These are phyloP conservation scores for Biston stratarius DNA, from an alignment of 2,888 invertebrate species.

Conservation along the genomic window DNA sequence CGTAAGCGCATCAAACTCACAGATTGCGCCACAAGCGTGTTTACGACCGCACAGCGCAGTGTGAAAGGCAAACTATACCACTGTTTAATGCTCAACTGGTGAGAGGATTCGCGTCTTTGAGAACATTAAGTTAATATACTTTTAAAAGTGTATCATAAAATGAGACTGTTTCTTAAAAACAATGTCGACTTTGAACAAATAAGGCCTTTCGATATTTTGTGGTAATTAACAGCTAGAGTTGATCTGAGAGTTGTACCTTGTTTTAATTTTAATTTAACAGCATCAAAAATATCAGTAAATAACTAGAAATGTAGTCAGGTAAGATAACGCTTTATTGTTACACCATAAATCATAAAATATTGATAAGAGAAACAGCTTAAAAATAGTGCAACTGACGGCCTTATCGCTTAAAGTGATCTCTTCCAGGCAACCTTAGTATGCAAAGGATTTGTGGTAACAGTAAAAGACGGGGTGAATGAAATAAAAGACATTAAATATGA, in stretches of 20 bases:
- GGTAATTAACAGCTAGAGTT: conserved; percentile 6
- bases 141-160: conserved; percentile 30
- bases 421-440: too few relatives aligned
- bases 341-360: too few relatives aligned
- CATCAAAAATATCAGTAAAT: too few relatives aligned
- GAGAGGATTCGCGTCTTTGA: conserved; percentile 45
- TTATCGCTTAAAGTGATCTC: too few relatives aligned
- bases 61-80: conserved; percentile 56
- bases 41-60: conserved; percentile 58
- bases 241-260: background rate
- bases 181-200: conserved; percentile 28
- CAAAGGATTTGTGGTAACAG: too few relatives aligned
- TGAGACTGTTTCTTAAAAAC: conserved; percentile 25
- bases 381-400: too few relatives aligned
- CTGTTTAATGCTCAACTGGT: conserved; percentile 33
- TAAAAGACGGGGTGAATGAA: too few relatives aligned
- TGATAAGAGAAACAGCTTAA: too few relatives aligned
- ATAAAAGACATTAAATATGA: too few relatives aligned
- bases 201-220: conserved; percentile 14
- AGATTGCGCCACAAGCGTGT: conserved; percentile 57
- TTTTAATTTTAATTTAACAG: background rate
- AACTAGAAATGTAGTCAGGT: too few relatives aligned
- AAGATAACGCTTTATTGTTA: too few relatives aligned
- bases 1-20: conserved; percentile 57
- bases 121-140: conserved; percentile 33